Conservation (phyloP, 2,888 invertebrate genomes). For the Scelioninae gen. 2 region DNA sequence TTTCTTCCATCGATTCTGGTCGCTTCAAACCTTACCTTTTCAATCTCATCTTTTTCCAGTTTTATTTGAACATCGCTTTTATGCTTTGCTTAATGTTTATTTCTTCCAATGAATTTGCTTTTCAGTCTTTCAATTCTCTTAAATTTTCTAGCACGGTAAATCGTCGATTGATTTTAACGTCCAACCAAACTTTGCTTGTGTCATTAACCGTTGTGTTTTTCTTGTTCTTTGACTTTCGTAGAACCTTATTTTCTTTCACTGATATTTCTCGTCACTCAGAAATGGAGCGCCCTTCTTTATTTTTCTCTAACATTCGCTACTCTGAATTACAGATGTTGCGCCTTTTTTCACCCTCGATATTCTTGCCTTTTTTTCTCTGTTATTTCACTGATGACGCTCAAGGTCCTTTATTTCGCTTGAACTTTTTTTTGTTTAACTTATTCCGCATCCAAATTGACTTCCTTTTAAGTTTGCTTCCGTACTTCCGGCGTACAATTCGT, state of each 20-base stretch:
- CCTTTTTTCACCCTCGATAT: slow-evolving; percentile 1
- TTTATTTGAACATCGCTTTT: slow-evolving; percentile 1
- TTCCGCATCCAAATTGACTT: too few species aligned
- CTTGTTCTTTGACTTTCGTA: slow-evolving; percentile 2
- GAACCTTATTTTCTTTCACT: not conserved
- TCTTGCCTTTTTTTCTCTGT: not conserved
- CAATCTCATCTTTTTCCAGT: slow-evolving; percentile 1
- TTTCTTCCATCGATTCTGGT: slow-evolving; percentile 1
- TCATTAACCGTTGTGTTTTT: slow-evolving; percentile 1
- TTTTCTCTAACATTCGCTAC: slow-evolving; percentile 6
- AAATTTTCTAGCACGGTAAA: not conserved
- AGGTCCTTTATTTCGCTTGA: not conserved
- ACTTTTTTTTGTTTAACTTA: too few species aligned
- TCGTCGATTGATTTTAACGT: not conserved
- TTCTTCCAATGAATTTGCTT: not conserved
- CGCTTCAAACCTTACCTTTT: not conserved
- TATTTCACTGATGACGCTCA: slow-evolving; percentile 3
- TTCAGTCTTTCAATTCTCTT: not conserved
- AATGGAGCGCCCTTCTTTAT: not conserved
- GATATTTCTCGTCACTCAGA: not conserved
- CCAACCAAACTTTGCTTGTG: not conserved
- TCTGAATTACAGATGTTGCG: slow-evolving; percentile 7
- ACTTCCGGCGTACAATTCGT: too few species aligned
- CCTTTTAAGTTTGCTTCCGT: too few species aligned
- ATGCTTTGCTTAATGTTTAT: not conserved